Evolutionary conservation across 1,140 invertebrate species (phyloP).

Genomic region (Myzus persicae): DNA sequence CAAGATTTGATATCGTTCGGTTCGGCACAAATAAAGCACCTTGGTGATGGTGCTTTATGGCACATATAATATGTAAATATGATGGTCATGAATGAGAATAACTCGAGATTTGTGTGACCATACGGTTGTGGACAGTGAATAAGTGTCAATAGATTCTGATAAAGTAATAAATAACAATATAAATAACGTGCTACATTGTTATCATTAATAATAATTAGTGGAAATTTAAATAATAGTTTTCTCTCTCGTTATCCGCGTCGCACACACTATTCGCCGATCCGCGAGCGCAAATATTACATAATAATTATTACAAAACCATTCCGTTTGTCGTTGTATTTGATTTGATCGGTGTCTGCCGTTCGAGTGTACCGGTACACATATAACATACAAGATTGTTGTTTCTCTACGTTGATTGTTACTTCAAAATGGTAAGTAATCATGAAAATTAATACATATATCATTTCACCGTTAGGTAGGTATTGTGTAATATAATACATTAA

Average conservation of each 20-base stretch:
- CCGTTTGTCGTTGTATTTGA: background rate
- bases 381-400: background rate
- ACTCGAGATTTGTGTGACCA: background rate
- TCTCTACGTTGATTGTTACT: background rate
- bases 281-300: background rate
- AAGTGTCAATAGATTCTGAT: background rate
- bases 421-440: conserved; percentile 3
- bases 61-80: background rate
- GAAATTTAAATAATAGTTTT: conserved; percentile 16
- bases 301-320: background rate
- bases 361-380: background rate
- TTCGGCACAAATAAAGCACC: background rate
- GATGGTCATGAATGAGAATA: background rate
- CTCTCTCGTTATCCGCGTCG: background rate
- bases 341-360: background rate
- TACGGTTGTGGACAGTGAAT: background rate
- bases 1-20: background rate
- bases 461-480: background rate
- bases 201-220: background rate
- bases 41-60: background rate
- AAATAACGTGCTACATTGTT: background rate
- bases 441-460: background rate
- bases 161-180: background rate
- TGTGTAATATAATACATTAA: background rate
- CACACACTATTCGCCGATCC: background rate